These are phyloP conservation scores for Neosilurus hyrtlii DNA, from an alignment of 2,797 vertebrate genomes.

Conservation along the genomic window DNA sequence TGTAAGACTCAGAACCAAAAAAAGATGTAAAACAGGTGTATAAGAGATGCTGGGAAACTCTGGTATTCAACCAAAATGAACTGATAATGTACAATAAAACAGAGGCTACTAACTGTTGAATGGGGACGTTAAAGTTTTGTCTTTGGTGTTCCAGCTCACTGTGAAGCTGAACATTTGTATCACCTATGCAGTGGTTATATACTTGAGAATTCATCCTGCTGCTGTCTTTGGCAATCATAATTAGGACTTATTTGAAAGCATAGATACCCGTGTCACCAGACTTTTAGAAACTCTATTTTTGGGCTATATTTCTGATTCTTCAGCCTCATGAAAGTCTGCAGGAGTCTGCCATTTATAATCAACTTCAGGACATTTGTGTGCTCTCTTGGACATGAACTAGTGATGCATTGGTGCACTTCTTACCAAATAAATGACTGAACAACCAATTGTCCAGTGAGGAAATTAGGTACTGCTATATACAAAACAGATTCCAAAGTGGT, in stretches of 20 bases:
- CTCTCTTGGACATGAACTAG: slow-evolving; percentile 5
- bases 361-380: slow-evolving; percentile 4
- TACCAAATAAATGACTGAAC: slow-evolving; percentile 9
- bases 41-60: too few species aligned
- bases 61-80: too few species aligned
- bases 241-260: background rate
- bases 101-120: too few species aligned
- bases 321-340: background rate
- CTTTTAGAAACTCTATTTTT: background rate
- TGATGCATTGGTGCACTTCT: background rate
- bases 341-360: background rate
- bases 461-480: background rate
- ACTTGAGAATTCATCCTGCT: background rate
- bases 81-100: too few species aligned
- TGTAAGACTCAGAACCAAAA: too few species aligned
- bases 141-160: background rate
- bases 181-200: too few species aligned
- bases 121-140: background rate
- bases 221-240: slow-evolving; percentile 8
- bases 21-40: too few species aligned
- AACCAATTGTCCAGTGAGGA: background rate
- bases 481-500: background rate
- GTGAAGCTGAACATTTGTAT: too few species aligned
- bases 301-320: background rate
- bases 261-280: background rate